phyloP scores from a whole-genome alignment of 92 coral and sea anemone species.

The Heliopora coerulea region DNA sequence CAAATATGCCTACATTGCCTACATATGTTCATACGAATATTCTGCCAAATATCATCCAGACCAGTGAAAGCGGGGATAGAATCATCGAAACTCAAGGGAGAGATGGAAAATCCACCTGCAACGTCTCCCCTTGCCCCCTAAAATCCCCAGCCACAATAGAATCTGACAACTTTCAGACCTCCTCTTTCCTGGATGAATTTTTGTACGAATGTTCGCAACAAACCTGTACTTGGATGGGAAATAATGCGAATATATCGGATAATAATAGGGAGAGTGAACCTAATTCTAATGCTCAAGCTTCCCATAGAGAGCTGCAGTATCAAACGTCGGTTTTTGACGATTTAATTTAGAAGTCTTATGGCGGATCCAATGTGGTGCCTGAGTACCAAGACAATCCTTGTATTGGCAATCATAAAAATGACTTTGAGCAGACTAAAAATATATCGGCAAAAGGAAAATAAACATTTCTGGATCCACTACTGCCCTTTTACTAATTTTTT shows the following conservation, averaged over 20 bases:
- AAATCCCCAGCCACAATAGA: background rate
- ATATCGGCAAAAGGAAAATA: too few relatives aligned
- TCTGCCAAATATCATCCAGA: background rate
- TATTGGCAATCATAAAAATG: too few relatives aligned
- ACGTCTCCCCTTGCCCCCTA: too few relatives aligned
- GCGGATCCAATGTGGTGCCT: too few relatives aligned
- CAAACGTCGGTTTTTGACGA: conserved; percentile 32
- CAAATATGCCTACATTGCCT: background rate
- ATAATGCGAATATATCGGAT: background rate
- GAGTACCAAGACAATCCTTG: too few relatives aligned
- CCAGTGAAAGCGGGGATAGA: background rate
- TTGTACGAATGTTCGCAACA: conserved; percentile 29
- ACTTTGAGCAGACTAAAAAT: too few relatives aligned
- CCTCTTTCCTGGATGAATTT: conserved; percentile 28
- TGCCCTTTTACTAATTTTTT: too few relatives aligned
- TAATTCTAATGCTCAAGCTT: background rate
- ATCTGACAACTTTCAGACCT: background rate
- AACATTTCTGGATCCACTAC: too few relatives aligned
- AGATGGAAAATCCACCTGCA: background rate
- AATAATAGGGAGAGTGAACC: background rate
- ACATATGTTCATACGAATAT: background rate
- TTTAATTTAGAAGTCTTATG: conserved; percentile 10
- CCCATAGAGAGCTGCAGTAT: background rate
- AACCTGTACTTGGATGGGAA: background rate
- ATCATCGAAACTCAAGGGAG: background rate